Base-by-base conservation (phyloP, 37 sponge, comb jelly and placozoan species). In the Haliclona indistincta region DNA sequence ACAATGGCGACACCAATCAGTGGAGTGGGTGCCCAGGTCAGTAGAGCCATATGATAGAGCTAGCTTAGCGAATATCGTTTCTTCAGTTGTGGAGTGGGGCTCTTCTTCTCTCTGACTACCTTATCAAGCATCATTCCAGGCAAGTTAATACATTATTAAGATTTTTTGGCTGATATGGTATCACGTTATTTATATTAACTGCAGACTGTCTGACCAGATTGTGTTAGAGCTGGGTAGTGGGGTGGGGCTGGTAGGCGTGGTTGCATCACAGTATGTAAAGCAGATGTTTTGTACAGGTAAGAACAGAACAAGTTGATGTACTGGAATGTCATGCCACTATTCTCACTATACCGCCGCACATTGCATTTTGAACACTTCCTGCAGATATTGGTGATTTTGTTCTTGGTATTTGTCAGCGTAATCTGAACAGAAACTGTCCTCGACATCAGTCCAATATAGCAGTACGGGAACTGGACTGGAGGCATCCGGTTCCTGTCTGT, bases 191-290 rank as follows among this genome's bases (percentile, higher is more conserved):
- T n/a, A n/a, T n/a, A n/a, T n/a, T n/a, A n/a, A n/a, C n/a, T 25
- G 41, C 30, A 38, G 41, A 4, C 43, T 84, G 3, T 3, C 42
- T 26, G 84, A 32, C 1, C 22, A 34, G 19, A 52, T 53, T 29
- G 64, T 84, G 0, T 43, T 84, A 37, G 84, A 84, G 71, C 45
- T 84, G 43, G 84, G 84, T n/a, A 76, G 74, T 61, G 84, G 84
- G 4, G 43, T 42, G 28, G 84, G 84, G 38, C 63, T 84, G 30
- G 67, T 47, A 35, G 76, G 76, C 25, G 25, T 76, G 4, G 84
- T 76, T 13, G 77, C 84, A 33, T 47, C 71, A 8, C 30, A n/a
- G 10, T 13, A 22, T 8, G 76, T 70, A 13, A 58, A 56, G 7
- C 44, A 58, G 10, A 45, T 76, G 28, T 60, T 76, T 38, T 76